Percentiles rank a stretch among this genome's conserved stretches.
phyloP scores from a whole-genome alignment of 1,140 invertebrate genomes.

The Neoseiulus cucumeris region DNA sequence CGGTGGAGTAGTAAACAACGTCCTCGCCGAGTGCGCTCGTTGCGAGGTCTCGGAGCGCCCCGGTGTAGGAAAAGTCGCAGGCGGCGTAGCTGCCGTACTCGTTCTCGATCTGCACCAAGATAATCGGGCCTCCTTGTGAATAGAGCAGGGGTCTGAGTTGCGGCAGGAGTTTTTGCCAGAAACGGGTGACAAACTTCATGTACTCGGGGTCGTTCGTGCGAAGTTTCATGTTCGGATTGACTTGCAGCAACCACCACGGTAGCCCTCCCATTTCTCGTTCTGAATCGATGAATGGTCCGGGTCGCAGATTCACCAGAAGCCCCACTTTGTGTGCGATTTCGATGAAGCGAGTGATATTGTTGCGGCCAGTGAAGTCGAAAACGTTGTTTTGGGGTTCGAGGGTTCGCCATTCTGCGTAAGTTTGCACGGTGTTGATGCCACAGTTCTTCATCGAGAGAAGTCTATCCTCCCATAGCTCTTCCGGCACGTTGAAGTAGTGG shows the following conservation, averaged over 20 bases:
- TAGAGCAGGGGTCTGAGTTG: conserved; percentile 28
- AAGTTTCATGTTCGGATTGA: conserved; percentile 16
- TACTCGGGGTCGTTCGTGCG: conserved; percentile 21
- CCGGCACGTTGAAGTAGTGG: conserved; percentile 34
- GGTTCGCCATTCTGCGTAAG: conserved; percentile 33
- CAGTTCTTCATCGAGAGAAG: conserved; percentile 29
- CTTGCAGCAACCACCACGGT: conserved; percentile 25
- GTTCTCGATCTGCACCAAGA: conserved; percentile 26
- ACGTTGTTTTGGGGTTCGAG: conserved; percentile 27
- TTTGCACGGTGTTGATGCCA: conserved; percentile 34
- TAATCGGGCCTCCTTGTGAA: conserved; percentile 27
- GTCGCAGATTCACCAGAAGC: conserved; percentile 29
- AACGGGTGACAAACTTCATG: conserved; percentile 25
- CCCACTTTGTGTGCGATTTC: conserved; percentile 27
- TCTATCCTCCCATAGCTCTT: conserved; percentile 31
- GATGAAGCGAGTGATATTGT: conserved; percentile 28
- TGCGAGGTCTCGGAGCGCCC: conserved; percentile 13
- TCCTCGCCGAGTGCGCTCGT: conserved; percentile 13
- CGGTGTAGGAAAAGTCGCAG: conserved; percentile 18
- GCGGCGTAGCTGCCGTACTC: conserved; percentile 21
- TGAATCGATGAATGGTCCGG: conserved; percentile 34
- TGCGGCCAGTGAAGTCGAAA: conserved; percentile 15
- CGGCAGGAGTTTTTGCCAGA: conserved; percentile 26
- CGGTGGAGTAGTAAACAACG: conserved; percentile 18
- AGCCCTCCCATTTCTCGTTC: conserved; percentile 34